Percentiles rank a stretch among this genome's conserved stretches.
These are phyloP conservation scores for Camelus dromedarius DNA, from an alignment of 2,113 vertebrate species.

Conservation along the genomic window DNA sequence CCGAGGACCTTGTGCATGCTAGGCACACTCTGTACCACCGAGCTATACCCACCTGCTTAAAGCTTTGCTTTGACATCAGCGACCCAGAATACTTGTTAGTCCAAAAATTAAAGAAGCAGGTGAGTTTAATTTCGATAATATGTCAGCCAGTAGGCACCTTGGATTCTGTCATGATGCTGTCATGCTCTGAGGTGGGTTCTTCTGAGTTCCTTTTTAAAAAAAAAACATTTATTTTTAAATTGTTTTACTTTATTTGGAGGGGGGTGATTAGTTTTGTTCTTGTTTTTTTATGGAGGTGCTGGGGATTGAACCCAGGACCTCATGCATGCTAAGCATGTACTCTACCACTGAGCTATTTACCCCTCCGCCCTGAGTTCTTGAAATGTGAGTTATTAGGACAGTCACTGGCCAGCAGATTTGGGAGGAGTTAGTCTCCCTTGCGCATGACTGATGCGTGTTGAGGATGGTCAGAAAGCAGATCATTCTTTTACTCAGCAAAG, in stretches of 20 bases:
- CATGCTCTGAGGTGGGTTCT: neutral
- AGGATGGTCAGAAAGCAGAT: neutral
- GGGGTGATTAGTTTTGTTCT: no score
- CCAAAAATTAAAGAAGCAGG: neutral
- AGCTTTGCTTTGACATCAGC: neutral
- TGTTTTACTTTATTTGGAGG: no score
- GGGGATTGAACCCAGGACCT: no score
- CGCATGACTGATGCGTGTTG: neutral
- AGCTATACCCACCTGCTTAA: no score
- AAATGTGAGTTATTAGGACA: neutral
- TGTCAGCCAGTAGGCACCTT: no score
- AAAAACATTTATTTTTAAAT: no score
- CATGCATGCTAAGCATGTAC: no score
- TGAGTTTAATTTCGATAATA: neutral
- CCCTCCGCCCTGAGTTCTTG: neutral
- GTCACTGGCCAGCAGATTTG: neutral
- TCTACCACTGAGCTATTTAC: no score
- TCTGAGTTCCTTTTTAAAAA: neutral
- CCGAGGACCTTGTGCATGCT: no score
- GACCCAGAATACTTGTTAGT: neutral
- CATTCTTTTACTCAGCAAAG: neutral
- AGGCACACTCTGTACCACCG: no score
- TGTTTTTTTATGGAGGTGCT: no score
- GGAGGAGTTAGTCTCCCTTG: no score
- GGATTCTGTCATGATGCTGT: neutral